Base-by-base conservation (phyloP, 2,888 invertebrate species). In the Agriopis leucophaearia region DNA sequence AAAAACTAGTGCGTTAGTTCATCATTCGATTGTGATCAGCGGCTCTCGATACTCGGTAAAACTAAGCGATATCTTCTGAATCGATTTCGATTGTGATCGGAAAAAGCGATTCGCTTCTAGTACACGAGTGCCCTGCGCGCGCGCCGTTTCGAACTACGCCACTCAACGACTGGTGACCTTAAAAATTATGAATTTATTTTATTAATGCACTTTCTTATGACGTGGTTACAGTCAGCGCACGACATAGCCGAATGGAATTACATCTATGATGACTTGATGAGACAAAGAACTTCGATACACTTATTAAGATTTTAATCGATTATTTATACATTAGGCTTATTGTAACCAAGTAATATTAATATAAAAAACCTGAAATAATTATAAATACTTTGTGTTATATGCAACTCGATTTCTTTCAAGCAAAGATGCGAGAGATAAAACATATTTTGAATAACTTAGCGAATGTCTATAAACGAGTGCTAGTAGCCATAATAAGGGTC, bases 151-250 rank as follows among this genome's bases (percentile, higher is more conserved):
- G 86, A 82, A 92, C 92, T 92, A 91, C 88, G 81, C 82, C 81
- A 79, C 84, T 83, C 86, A 82, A 83, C 83, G 83, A 82, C 85
- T 80, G 78, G 81, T 89, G 93, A 92, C 93, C 93, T 93, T 93
- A 90, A 87, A 90, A 90, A 92, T 92, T 92, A 92, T 89, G 80
- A 85, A 89, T 90, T 90, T 90, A 89, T 91, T 91, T 88, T 91
- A 92, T 90, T 90, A 91, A 89, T 91, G 89, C 91, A 93, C 92
- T 93, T 92, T 93, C 93, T 91, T 91, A 85, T 89, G 87, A 90
- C 88, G 88, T 84, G 74, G 74, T 76, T 79, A 80, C 78, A 76
- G 74, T 74, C 78, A 76, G 74, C 75, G 78, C 74, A 74, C 73
- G 71, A 74, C 76, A 75, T 78, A 78, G 75, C 77, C 74, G 66